These are phyloP conservation scores for Argya squamiceps DNA, from an alignment of 2,797 vertebrate genomes.

Conservation along the genomic window DNA sequence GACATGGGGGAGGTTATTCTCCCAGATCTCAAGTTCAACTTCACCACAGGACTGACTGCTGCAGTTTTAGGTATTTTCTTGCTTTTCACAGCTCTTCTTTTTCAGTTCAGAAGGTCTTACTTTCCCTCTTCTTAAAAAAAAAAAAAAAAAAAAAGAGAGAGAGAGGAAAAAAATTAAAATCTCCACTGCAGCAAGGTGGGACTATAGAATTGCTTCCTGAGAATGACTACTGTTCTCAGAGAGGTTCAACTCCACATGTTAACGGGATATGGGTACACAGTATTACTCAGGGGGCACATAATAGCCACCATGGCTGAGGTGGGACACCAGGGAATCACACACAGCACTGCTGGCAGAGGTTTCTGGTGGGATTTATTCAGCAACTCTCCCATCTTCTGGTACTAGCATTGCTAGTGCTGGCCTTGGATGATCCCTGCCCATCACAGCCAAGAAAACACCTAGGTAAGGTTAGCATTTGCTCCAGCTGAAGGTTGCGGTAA, in stretches of 20 bases:
- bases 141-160: not conserved
- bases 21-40: not conserved
- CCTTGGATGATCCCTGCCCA: not conserved
- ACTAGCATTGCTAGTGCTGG: not conserved
- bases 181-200: not conserved
- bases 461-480: not conserved
- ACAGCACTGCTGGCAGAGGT: not conserved
- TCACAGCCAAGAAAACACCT: not conserved
- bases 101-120: not conserved
- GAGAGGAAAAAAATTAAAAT: not conserved
- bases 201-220: not conserved
- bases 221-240: not conserved
- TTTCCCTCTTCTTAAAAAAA: not conserved
- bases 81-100: not conserved
- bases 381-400: not conserved
- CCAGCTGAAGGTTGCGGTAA: not conserved
- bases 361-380: not conserved
- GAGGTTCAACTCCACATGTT: not conserved
- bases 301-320: not conserved
- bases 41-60: not conserved
- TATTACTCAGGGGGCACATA: not conserved
- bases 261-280: not conserved
- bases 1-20: not conserved
- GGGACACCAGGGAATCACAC: not conserved
- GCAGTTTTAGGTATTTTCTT: not conserved